Evolutionary conservation across 2,888 invertebrate genomes (phyloP).

Genomic region (Tipula unca): DNA sequence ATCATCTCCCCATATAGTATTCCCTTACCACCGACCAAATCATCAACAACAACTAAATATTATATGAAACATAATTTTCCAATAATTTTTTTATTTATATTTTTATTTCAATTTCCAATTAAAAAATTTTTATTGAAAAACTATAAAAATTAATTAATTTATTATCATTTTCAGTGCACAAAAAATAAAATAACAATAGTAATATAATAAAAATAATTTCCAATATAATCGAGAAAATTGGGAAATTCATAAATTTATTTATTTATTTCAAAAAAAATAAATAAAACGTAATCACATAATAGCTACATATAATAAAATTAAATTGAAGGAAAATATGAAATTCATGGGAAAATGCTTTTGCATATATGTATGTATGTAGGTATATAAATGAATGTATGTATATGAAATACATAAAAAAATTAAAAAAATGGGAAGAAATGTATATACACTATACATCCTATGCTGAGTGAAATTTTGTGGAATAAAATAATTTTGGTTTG

Average conservation of each 20-base stretch:
- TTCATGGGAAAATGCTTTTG: neutral
- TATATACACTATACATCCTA: neutral
- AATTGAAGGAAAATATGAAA: neutral
- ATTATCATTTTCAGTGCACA: slow-evolving; percentile 8
- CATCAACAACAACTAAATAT: neutral
- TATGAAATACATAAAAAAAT: neutral
- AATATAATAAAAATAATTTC: neutral
- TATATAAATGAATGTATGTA: neutral
- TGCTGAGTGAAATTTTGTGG: neutral
- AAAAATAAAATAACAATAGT: neutral
- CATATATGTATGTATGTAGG: neutral
- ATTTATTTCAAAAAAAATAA: neutral
- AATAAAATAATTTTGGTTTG: neutral
- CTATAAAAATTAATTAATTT: slow-evolving; percentile 14
- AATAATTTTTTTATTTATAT: neutral
- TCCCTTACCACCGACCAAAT: neutral
- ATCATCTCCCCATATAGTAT: neutral
- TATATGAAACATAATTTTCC: neutral
- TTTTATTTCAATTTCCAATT: neutral
- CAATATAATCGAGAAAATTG: neutral
- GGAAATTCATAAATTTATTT: neutral
- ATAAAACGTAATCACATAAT: neutral
- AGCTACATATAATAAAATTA: neutral
- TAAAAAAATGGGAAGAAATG: neutral
- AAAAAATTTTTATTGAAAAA: neutral